Evolutionary conservation across 2,888 invertebrate genomes (phyloP), one percentile per base, ranked within the genome.

Genomic region (Lepidocyrtoides sp.): DNA sequence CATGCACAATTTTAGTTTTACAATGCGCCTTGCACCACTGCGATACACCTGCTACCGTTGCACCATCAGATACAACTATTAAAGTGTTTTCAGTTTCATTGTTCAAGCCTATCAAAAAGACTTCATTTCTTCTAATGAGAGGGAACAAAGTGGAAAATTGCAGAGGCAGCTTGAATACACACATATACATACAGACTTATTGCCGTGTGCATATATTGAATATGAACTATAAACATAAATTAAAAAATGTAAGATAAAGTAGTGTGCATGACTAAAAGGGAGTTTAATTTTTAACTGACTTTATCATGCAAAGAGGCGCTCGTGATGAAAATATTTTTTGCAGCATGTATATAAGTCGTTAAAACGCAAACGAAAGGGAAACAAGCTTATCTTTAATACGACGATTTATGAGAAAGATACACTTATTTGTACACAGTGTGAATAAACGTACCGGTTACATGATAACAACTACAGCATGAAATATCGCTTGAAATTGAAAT

Each of bases 21-120:
- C 26, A 26, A n/a, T 51, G 44, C n/a, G 2, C 51, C 26, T 36
- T 36, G 36, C 7, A 36, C 36, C 7, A 36, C 36, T 36, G 36
- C 36, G 10, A 72, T 4, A 26, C 75, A 75, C 75, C 75, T 75
- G 75, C 75, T 75, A 75, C 26, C 48, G 51, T 23, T 0, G n/a
- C 51, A 51, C 48, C 48, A 75, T 29, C 26, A 75, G 48, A 81
- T 72, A 54, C 57, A 26, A 85, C 85, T 85, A n/a, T n/a, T n/a
- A 77, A 57, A 60, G 75, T 72, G 82, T 77, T 91, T 77, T 87
- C 87, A 88, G 87, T 86, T 82, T 91, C 75, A 57, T 91, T 91
- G 72, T 91, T 77, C 83, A 83, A 77, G 82, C 63, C 54, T 89
- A 82, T 72, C 72, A 81, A 57, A 36, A 81, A 88, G 81, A 72